Conservation (phyloP, 35 echinoderm and acorn worm genomes). For the Antedon bifida region DNA sequence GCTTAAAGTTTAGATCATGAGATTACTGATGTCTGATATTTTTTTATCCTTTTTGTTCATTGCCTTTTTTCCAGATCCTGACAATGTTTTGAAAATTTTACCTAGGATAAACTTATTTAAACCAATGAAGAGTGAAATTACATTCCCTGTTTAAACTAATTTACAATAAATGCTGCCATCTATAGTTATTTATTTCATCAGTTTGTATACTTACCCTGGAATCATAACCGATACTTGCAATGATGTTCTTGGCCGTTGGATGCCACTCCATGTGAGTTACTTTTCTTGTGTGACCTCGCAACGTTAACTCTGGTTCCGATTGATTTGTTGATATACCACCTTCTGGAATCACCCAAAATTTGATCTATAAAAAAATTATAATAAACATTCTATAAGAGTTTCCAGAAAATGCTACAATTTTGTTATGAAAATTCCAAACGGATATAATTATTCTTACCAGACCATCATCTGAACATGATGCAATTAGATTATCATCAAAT, state of each 20-base stretch:
- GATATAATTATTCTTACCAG: conserved; percentile 29
- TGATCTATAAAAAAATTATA: conserved; percentile 33
- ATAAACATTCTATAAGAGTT: too few relatives aligned
- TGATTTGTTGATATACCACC: conserved; percentile 25
- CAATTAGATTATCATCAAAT: conserved; percentile 75
- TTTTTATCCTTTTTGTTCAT: too few relatives aligned
- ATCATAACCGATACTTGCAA: conserved; percentile 81
- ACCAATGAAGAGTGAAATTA: too few relatives aligned
- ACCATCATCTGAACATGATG: conserved; percentile 78
- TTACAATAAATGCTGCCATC: background rate
- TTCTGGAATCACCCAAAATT: conserved; percentile 82
- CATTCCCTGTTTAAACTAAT: too few relatives aligned
- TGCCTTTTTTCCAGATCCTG: too few relatives aligned
- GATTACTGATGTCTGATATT: too few relatives aligned
- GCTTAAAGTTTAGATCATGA: too few relatives aligned
- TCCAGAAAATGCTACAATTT: too few relatives aligned
- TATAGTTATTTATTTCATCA: background rate
- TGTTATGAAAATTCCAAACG: too few relatives aligned
- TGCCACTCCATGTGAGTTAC: conserved; percentile 76
- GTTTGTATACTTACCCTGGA: conserved; percentile 35
- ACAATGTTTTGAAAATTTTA: too few relatives aligned
- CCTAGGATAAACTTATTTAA: too few relatives aligned
- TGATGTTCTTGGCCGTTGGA: conserved; percentile 65
- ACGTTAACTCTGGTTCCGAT: conserved; percentile 16
- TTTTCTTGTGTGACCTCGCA: conserved; percentile 45